Conservation (phyloP, 2,113 vertebrate genomes). For the Elaphurus davidianus region DNA sequence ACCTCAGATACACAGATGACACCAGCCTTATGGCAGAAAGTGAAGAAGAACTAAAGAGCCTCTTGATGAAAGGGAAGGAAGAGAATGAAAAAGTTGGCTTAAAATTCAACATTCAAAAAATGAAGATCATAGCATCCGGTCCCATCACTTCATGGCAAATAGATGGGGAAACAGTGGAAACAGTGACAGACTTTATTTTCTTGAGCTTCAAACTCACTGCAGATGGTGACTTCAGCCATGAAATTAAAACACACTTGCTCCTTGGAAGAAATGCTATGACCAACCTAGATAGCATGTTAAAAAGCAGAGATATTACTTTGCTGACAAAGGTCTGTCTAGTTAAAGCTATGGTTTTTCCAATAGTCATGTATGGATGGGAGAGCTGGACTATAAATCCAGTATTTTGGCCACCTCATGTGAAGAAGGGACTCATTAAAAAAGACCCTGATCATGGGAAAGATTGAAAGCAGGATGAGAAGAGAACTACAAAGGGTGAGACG, state of each 20-base stretch:
- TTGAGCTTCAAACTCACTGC: neutral
- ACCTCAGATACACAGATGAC: neutral
- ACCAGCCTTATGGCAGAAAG: neutral
- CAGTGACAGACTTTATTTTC: neutral
- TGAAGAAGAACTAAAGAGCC: neutral
- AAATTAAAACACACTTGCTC: neutral
- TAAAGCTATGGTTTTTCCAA: neutral
- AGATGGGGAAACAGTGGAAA: neutral
- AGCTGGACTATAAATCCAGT: neutral
- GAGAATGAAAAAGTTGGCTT: neutral
- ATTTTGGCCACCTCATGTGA: neutral
- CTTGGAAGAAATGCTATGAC: neutral
- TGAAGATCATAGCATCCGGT: neutral
- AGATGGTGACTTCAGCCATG: neutral
- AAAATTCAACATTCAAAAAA: neutral
- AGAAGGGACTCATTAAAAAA: neutral
- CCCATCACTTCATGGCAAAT: neutral
- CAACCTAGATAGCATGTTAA: neutral
- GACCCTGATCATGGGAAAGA: neutral
- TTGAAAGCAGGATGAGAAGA: too few relatives aligned
- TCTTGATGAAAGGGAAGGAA: neutral
- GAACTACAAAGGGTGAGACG: too few relatives aligned
- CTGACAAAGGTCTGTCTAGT: neutral
- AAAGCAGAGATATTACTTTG: neutral
- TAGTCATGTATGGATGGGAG: neutral